A percentile compares a stretch with the other conserved stretches of the same genome.
These are phyloP conservation scores for Acanthosepion pharaonis DNA, from an alignment of 2,888 invertebrate species.

Conservation along the genomic window DNA sequence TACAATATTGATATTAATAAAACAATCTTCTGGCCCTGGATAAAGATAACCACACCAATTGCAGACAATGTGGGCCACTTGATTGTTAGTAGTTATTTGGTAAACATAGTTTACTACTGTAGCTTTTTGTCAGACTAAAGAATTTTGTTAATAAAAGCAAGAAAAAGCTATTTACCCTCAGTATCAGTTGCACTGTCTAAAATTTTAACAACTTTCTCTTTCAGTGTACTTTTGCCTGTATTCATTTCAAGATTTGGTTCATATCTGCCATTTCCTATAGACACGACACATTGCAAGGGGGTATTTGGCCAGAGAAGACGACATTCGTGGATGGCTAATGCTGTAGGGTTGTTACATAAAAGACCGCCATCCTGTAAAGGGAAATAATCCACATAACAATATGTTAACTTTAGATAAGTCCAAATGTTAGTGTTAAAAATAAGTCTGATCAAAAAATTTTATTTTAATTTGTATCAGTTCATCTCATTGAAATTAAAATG, in stretches of 20 bases:
- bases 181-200: conserved; percentile 73
- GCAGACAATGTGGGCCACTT: too few relatives aligned
- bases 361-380: conserved; percentile 84
- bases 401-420: too few relatives aligned
- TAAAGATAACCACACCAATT: too few relatives aligned
- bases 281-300: conserved; percentile 85
- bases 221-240: conserved; percentile 78
- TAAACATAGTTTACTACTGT: too few relatives aligned
- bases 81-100: too few relatives aligned
- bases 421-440: too few relatives aligned
- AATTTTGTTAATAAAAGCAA: background rate
- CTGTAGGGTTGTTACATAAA: conserved; percentile 90
- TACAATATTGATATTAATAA: too few relatives aligned
- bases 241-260: conserved; percentile 68
- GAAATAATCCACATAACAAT: background rate
- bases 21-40: too few relatives aligned
- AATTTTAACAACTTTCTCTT: conserved; percentile 83
- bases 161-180: conserved; percentile 65
- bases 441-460: too few relatives aligned
- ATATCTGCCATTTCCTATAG: conserved; percentile 83
- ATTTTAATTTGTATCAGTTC: too few relatives aligned
- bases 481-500: too few relatives aligned
- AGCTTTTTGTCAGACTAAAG: too few relatives aligned
- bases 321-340: conserved; percentile 90
- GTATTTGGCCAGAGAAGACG: conserved; percentile 86